These are phyloP conservation scores for Oxyteleia sp. DNA, from an alignment of 2,888 invertebrate genomes.

Conservation along the genomic window DNA sequence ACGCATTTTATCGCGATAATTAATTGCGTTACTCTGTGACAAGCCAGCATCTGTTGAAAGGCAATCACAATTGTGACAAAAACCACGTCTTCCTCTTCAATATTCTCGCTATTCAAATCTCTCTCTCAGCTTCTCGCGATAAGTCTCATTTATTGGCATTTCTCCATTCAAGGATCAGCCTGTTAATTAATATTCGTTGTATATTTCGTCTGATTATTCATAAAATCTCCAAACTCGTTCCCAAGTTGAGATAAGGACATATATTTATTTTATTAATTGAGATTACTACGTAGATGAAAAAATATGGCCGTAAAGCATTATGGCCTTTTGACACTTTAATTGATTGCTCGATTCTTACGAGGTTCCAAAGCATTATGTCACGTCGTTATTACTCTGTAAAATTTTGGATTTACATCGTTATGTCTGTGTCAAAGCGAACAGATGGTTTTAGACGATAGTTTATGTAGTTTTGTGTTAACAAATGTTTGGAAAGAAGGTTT, in stretches of 20 bases:
- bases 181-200: constrained; percentile 65
- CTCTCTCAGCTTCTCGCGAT: constrained; percentile 39
- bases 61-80: constrained; percentile 16
- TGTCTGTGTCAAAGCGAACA: background rate
- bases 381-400: constrained; percentile 5
- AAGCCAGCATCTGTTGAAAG: constrained; percentile 8
- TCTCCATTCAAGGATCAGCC: constrained; percentile 40
- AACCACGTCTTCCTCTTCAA: background rate
- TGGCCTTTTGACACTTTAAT: constrained; percentile 59
- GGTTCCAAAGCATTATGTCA: constrained; percentile 14
- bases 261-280: constrained; percentile 56
- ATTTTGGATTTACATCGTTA: background rate
- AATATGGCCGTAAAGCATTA: constrained; percentile 44
- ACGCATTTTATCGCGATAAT: constrained; percentile 39
- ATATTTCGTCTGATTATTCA: constrained; percentile 65
- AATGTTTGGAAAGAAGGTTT: no score
- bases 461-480: no score
- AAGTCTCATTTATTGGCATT: constrained; percentile 45
- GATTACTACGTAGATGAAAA: constrained; percentile 65
- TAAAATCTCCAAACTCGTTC: constrained; percentile 57
- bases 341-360: constrained; percentile 35
- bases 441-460: no score
- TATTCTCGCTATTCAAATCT: constrained; percentile 42
- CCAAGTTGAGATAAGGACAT: constrained; percentile 38
- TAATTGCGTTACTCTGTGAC: constrained; percentile 18